phyloP scores from a whole-genome alignment of 1,140 invertebrate genomes.

The Eupristina koningsbergeri region DNA sequence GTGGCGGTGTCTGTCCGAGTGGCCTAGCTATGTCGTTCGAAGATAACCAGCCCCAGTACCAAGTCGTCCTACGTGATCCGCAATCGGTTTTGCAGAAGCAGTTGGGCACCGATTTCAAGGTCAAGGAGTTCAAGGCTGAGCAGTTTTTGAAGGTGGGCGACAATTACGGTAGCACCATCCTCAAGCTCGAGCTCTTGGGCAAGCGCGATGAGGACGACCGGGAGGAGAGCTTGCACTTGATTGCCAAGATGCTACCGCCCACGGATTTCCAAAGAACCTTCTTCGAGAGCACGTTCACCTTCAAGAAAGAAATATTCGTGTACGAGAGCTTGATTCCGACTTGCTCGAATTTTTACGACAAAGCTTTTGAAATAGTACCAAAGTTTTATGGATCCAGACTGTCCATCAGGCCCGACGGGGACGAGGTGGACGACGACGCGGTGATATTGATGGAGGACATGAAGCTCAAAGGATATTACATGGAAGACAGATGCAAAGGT shows the following conservation, averaged over 20 bases:
- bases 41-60: not conserved
- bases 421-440: constrained; percentile 72
- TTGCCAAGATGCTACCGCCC: constrained; percentile 65
- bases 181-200: constrained; percentile 64
- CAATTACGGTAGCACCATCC: constrained; percentile 76
- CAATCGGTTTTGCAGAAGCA: constrained; percentile 52
- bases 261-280: constrained; percentile 60
- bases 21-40: not conserved
- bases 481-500: constrained; percentile 68
- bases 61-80: constrained; percentile 52
- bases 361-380: constrained; percentile 68
- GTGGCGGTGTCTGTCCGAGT: not conserved
- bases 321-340: constrained; percentile 59
- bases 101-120: constrained; percentile 51
- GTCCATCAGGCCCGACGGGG: constrained; percentile 63
- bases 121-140: constrained; percentile 53
- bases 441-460: constrained; percentile 76
- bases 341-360: constrained; percentile 43
- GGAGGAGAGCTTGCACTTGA: constrained; percentile 52
- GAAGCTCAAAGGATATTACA: constrained; percentile 69
- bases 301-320: constrained; percentile 65
- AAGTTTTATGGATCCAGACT: constrained; percentile 74
- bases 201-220: not conserved
- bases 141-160: constrained; percentile 69
- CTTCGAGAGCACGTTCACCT: constrained; percentile 64